Percentiles rank a stretch among this genome's conserved stretches.
Evolutionary conservation across 1,140 invertebrate genomes (phyloP).

Genomic region (Drosophila nebulosa): DNA sequence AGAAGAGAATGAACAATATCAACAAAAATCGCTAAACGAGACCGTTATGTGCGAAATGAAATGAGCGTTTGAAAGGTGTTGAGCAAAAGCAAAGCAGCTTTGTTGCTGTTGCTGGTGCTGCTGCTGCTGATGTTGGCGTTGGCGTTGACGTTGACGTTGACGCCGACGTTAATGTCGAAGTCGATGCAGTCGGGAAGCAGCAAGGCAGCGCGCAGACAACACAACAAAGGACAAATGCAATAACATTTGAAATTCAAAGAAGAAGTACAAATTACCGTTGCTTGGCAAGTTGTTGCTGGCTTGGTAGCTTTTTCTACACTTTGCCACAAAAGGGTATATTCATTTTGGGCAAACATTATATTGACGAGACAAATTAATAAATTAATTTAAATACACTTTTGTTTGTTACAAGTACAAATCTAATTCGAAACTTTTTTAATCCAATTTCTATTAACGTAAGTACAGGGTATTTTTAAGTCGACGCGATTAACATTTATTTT

Average conservation of each 20-base stretch:
- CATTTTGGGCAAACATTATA: neutral
- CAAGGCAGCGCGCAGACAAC: constrained; percentile 13
- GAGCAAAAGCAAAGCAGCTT: constrained; percentile 15
- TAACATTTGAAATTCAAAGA: constrained; percentile 34
- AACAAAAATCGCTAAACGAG: constrained; percentile 23
- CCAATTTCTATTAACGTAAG: no score
- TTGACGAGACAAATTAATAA: no score
- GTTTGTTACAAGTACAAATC: neutral
- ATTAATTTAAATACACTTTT: neutral
- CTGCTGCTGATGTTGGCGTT: neutral
- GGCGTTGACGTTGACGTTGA: neutral
- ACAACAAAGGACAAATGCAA: constrained; percentile 43
- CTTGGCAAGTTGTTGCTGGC: constrained; percentile 19
- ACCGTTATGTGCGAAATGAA: constrained; percentile 28
- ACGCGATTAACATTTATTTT: constrained; percentile 21
- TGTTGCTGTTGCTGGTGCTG: constrained; percentile 31
- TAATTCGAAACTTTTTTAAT: no score
- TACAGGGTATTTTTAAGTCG: constrained; percentile 16
- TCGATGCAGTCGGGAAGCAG: constrained; percentile 11
- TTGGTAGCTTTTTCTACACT: neutral
- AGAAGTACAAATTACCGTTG: constrained; percentile 1
- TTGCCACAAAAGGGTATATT: neutral
- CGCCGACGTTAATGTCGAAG: neutral
- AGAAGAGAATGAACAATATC: constrained; percentile 20
- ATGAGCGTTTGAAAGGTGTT: constrained; percentile 31